These are phyloP conservation scores for Drosophila suzukii DNA, from an alignment of 1,140 invertebrate genomes.

Conservation along the genomic window DNA sequence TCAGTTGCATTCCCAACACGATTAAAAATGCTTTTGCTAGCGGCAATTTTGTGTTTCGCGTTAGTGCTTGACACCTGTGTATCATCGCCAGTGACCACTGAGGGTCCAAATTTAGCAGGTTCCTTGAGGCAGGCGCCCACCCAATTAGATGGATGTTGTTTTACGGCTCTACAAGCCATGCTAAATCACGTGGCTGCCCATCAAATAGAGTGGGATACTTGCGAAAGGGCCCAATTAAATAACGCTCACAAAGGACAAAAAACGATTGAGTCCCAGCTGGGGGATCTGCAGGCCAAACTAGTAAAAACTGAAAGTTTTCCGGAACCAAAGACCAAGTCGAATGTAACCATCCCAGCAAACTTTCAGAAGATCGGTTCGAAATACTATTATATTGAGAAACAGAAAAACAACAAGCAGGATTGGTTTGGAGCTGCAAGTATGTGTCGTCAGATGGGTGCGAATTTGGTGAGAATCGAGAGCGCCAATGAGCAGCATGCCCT, in stretches of 20 bases:
- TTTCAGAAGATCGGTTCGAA: background rate
- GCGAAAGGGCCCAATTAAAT: background rate
- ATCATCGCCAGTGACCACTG: background rate
- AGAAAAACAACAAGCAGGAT: background rate
- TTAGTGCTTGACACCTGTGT: background rate
- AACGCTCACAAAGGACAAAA: background rate
- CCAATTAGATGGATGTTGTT: constrained; percentile 3
- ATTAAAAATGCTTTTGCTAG: background rate
- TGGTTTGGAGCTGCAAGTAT: background rate
- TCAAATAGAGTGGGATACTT: background rate
- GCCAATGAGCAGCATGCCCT: background rate
- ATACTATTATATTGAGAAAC: background rate
- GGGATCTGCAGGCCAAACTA: background rate
- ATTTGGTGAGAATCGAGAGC: background rate
- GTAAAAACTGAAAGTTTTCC: background rate
- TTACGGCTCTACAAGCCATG: background rate
- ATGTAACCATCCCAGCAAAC: background rate
- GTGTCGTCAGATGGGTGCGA: background rate
- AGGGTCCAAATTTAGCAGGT: background rate
- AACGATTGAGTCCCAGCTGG: background rate
- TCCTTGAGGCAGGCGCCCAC: background rate
- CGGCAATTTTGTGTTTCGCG: background rate
- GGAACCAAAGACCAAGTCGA: background rate
- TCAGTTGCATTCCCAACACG: background rate
- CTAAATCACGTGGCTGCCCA: background rate